These are phyloP conservation scores for Polydrusus cervinus DNA, from an alignment of 2,888 invertebrate species.

Conservation along the genomic window DNA sequence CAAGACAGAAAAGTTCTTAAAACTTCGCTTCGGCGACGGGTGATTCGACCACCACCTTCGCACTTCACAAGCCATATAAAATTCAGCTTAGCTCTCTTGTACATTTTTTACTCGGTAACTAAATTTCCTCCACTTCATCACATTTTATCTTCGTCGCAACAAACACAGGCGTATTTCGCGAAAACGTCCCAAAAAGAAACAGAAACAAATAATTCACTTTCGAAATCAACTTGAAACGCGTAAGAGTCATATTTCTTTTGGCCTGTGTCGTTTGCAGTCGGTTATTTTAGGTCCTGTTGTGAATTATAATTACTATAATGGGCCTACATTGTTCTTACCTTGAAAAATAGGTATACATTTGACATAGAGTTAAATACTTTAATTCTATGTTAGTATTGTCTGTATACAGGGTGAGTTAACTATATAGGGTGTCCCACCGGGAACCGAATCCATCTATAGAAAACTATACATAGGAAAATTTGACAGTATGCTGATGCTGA, in stretches of 20 bases:
- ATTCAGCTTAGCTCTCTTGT: not conserved
- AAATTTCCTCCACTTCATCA: slow-evolving; percentile 47
- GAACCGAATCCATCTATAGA: too few relatives aligned
- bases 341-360: too few relatives aligned
- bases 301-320: slow-evolving; percentile 18
- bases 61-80: not conserved
- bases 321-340: not conserved
- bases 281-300: slow-evolving; percentile 5
- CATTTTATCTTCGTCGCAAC: slow-evolving; percentile 47
- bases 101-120: slow-evolving; percentile 17
- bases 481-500: too few relatives aligned
- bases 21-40: too few relatives aligned
- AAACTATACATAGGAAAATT: too few relatives aligned
- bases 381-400: too few relatives aligned
- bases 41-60: too few relatives aligned
- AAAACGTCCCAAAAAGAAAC: slow-evolving; percentile 4
- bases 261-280: slow-evolving; percentile 16
- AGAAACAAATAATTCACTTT: slow-evolving; percentile 11
- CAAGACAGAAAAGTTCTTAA: too few relatives aligned
- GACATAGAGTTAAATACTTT: too few relatives aligned
- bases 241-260: slow-evolving; percentile 15
- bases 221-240: slow-evolving; percentile 10
- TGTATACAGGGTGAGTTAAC: too few relatives aligned
- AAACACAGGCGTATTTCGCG: slow-evolving; percentile 21
- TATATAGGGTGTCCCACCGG: too few relatives aligned